Percentiles rank a stretch among this genome's conserved stretches.
Evolutionary conservation across 2,888 invertebrate species (phyloP).

Genomic region (Papilio gigon): DNA sequence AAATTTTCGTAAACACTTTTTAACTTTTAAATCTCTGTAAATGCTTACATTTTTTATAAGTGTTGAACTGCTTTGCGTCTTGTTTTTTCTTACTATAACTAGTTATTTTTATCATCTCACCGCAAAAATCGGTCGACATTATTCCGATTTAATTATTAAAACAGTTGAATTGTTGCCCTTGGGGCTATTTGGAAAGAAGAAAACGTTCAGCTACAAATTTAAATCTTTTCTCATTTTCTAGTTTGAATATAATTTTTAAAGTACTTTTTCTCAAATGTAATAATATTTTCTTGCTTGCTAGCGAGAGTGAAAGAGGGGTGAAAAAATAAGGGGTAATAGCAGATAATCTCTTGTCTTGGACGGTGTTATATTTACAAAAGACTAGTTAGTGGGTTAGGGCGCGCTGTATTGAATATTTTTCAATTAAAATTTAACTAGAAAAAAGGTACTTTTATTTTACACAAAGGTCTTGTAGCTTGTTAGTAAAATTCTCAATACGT

Average conservation of each 20-base stretch:
- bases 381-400: background rate
- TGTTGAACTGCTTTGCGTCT: background rate
- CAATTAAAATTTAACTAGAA: background rate
- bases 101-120: background rate
- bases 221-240: background rate
- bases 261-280: too few species aligned
- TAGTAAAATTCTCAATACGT: background rate
- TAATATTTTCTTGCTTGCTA: background rate
- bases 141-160: too few species aligned
- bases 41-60: background rate
- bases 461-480: background rate
- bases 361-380: background rate
- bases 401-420: background rate
- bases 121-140: too few species aligned
- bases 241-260: background rate
- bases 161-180: too few species aligned
- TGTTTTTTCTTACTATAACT: background rate
- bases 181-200: too few species aligned
- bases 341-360: background rate
- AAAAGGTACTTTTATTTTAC: background rate
- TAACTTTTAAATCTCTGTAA: slow-evolving; percentile 1
- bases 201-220: too few species aligned
- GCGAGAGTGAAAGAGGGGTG: background rate
- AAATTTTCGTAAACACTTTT: slow-evolving; percentile 15
- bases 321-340: background rate